Evolutionary conservation across 1,140 invertebrate species (phyloP).

Genomic region (Drosophila kohkoa): DNA sequence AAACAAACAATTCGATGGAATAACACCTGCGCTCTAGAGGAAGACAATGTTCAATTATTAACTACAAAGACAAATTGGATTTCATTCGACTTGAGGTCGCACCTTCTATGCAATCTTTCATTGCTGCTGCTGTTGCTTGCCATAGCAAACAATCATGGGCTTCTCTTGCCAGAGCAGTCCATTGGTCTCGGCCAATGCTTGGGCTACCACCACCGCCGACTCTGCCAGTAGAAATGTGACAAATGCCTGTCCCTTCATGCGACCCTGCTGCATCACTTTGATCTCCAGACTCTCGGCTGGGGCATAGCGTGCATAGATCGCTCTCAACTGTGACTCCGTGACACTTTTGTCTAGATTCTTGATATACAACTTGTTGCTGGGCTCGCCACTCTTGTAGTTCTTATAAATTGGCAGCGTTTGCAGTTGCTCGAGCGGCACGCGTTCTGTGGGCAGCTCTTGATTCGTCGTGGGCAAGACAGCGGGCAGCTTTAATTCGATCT

Average conservation of each 20-base stretch:
- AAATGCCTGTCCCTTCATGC: slow-evolving; percentile 98
- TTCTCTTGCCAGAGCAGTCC: slow-evolving; percentile 92
- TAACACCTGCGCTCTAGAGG: not conserved
- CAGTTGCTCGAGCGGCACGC: slow-evolving; percentile 91
- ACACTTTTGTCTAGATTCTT: slow-evolving; percentile 96
- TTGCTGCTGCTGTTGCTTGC: slow-evolving; percentile 86
- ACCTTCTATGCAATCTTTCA: slow-evolving; percentile 3
- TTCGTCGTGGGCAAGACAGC: slow-evolving; percentile 1
- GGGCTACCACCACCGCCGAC: slow-evolving; percentile 88
- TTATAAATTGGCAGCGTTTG: slow-evolving; percentile 93
- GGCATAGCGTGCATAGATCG: slow-evolving; percentile 91
- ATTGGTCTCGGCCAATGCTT: slow-evolving; percentile 94
- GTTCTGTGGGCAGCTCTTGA: slow-evolving; percentile 55
- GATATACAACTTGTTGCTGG: slow-evolving; percentile 94
- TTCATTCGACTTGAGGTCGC: slow-evolving; percentile 14
- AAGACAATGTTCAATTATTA: not conserved
- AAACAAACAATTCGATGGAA: slow-evolving; percentile 1
- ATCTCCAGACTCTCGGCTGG: slow-evolving; percentile 84
- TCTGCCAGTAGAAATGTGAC: slow-evolving; percentile 85
- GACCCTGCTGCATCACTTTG: slow-evolving; percentile 95
- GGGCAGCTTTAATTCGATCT: slow-evolving; percentile 64
- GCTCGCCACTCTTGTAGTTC: slow-evolving; percentile 93
- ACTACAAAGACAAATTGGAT: not conserved
- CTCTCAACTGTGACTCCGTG: slow-evolving; percentile 90
- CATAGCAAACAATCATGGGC: slow-evolving; percentile 89